phyloP scores from a whole-genome alignment of 92 coral and sea anemone species.

The Zoanthus sociatus region DNA sequence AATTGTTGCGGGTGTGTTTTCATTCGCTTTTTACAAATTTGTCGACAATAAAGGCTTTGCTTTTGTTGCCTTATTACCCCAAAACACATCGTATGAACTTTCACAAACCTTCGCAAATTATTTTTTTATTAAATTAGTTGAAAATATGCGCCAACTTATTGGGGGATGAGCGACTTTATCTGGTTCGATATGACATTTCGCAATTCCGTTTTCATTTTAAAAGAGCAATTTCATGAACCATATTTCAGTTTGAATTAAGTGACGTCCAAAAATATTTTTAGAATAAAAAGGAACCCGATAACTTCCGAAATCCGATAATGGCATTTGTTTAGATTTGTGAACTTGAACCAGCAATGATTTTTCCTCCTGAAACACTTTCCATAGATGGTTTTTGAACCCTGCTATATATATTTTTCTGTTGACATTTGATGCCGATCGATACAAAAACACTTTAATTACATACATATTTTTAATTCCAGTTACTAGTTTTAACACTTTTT shows the following conservation, averaged over 20 bases:
- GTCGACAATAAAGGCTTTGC: not conserved
- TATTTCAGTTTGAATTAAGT: not conserved
- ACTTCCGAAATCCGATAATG: not conserved
- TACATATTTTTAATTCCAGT: too few relatives aligned
- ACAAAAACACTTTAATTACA: not conserved
- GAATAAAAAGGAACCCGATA: not conserved
- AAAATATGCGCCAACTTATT: not conserved
- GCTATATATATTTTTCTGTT: not conserved
- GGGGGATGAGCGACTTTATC: not conserved
- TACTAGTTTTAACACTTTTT: not conserved
- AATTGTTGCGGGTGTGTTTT: slow-evolving; percentile 1
- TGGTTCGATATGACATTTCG: not conserved
- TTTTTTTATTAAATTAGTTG: not conserved
- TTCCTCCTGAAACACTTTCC: too few relatives aligned
- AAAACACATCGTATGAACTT: not conserved
- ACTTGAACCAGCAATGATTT: not conserved
- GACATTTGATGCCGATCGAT: not conserved
- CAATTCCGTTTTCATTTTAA: too few relatives aligned
- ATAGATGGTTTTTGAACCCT: too few relatives aligned
- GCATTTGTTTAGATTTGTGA: not conserved
- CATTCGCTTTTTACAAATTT: not conserved
- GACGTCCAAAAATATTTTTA: not conserved
- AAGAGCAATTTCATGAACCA: not conserved
- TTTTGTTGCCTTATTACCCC: not conserved
- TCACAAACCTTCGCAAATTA: not conserved